Percentiles rank a stretch among this genome's conserved stretches.
Conservation (phyloP, 2,888 invertebrate genomes). For the Rhodophaea formosa region DNA sequence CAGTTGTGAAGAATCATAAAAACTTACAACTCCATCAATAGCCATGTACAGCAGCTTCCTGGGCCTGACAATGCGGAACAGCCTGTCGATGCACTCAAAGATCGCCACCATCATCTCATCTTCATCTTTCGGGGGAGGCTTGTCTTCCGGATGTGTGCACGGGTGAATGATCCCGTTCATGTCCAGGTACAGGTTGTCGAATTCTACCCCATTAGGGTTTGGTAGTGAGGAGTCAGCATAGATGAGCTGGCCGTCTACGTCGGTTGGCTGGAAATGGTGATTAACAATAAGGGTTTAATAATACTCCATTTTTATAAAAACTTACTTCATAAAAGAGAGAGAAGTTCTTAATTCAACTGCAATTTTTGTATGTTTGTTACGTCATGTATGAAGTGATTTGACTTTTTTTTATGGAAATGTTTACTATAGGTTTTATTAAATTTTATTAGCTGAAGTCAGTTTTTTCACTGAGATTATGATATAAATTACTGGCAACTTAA, state of each 20-base stretch:
- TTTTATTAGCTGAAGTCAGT: no score
- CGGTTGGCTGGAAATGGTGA: constrained; percentile 82
- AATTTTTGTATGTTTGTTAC: no score
- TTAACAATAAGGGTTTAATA: background rate
- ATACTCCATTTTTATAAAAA: no score
- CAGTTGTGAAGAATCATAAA: no score
- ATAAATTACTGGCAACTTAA: no score
- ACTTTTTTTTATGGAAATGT: no score
- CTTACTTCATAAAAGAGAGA: no score
- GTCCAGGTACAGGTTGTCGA: constrained; percentile 98
- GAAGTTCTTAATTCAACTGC: no score
- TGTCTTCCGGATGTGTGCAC: constrained; percentile 99
- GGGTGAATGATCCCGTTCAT: constrained; percentile 99
- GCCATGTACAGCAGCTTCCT: constrained; percentile 98
- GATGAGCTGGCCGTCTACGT: constrained; percentile 87
- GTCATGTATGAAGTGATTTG: no score
- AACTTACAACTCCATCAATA: constrained; percentile 96
- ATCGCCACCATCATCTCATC: constrained; percentile 99
- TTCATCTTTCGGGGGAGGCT: constrained; percentile 97
- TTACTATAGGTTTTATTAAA: no score
- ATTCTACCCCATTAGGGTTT: constrained; percentile 98
- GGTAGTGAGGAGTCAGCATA: constrained; percentile 91
- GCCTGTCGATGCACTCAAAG: constrained; percentile 98
- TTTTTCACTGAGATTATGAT: no score
- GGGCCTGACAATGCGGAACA: constrained; percentile 96